Conservation (phyloP, 1,140 invertebrate species). For the Antheraea mylitta region DNA sequence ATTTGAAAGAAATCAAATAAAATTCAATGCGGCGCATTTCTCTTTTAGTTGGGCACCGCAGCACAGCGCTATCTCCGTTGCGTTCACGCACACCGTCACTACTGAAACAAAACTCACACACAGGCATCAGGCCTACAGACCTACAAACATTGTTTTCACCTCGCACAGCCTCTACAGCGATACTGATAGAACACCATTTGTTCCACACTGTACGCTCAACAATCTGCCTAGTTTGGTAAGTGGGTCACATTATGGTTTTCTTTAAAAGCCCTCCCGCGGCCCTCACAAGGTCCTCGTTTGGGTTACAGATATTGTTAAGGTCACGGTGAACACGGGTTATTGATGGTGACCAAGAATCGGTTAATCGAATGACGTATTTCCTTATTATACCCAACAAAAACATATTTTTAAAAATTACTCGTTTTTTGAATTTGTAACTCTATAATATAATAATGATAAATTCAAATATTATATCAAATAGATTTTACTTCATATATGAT, state of each 20-base stretch:
- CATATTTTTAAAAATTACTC: neutral
- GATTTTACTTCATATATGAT: too few relatives aligned
- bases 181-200: slow-evolving; percentile 33
- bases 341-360: neutral
- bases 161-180: slow-evolving; percentile 15
- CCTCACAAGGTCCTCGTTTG: slow-evolving; percentile 54
- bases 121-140: slow-evolving; percentile 67
- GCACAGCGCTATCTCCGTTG: slow-evolving; percentile 65
- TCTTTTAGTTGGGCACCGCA: slow-evolving; percentile 52
- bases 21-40: slow-evolving; percentile 60
- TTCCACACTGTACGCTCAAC: neutral
- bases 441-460: neutral
- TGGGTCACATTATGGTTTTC: slow-evolving; percentile 65
- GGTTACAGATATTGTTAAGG: slow-evolving; percentile 37
- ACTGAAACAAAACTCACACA: slow-evolving; percentile 38
- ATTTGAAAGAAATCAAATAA: neutral
- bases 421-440: neutral
- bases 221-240: slow-evolving; percentile 41
- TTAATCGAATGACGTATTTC: slow-evolving; percentile 1
- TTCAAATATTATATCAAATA: too few relatives aligned
- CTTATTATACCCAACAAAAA: neutral
- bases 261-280: slow-evolving; percentile 50
- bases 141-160: slow-evolving; percentile 63
- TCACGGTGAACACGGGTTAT: slow-evolving; percentile 18
- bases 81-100: slow-evolving; percentile 57